Conservation (phyloP, 1,140 invertebrate species). For the Notospermus geniculatus region DNA sequence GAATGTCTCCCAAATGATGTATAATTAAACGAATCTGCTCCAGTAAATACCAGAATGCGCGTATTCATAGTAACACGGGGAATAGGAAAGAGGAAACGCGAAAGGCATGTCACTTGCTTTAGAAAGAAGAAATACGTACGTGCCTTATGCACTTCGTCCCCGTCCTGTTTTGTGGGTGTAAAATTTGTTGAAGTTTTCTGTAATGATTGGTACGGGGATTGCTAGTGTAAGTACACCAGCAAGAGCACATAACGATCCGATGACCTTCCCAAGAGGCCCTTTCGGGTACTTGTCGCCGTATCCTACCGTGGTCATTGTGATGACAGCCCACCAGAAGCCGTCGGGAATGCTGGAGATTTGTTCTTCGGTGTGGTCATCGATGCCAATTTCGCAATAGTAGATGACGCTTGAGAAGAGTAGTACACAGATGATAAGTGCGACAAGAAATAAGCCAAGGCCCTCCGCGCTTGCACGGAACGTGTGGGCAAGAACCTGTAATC, state of each 20-base stretch:
- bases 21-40: no score
- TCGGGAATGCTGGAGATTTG: conserved; percentile 80
- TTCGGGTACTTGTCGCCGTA: conserved; percentile 68
- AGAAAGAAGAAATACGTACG: no score
- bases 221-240: conserved; percentile 96
- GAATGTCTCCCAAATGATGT: no score
- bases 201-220: conserved; percentile 95
- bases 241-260: conserved; percentile 90
- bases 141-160: conserved; percentile 14
- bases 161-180: conserved; percentile 68
- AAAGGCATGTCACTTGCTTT: no score
- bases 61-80: no score
- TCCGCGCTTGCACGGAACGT: conserved; percentile 57
- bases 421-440: conserved; percentile 52
- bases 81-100: no score
- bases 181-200: conserved; percentile 98
- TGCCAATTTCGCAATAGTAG: conserved; percentile 52
- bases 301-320: conserved; percentile 99
- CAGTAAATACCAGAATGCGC: no score
- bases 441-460: conserved; percentile 51
- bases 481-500: conserved; percentile 58
- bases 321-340: conserved; percentile 96
- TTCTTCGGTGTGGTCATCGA: conserved; percentile 30
- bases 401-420: conserved; percentile 55
- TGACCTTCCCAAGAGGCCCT: conserved; percentile 78